phyloP scores from a whole-genome alignment of 2,888 invertebrate species.

The Hipparchia semele region DNA sequence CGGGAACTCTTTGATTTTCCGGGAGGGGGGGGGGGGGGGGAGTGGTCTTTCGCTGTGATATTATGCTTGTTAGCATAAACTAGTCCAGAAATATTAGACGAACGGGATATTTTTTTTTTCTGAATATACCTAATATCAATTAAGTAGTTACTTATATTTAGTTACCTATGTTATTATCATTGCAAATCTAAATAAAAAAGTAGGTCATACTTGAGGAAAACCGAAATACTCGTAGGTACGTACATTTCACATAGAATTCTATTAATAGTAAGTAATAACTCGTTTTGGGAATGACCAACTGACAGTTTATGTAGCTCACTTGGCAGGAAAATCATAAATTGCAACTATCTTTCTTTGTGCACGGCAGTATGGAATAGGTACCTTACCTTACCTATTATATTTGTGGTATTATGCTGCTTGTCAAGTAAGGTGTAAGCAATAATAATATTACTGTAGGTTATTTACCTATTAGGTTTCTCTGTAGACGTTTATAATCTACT shows the following conservation, averaged over 20 bases:
- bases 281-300: constrained; percentile 2
- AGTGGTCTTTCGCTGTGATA: no score
- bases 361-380: not conserved
- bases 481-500: no score
- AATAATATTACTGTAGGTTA: not conserved
- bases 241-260: not conserved
- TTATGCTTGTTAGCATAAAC: no score
- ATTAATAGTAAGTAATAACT: not conserved
- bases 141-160: not conserved
- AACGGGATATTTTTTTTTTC: no score
- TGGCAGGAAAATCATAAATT: not conserved
- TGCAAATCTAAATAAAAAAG: not conserved
- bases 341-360: no score
- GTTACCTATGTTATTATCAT: not conserved
- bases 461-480: not conserved
- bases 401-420: not conserved
- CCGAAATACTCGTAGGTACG: not conserved
- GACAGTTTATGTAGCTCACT: not conserved
- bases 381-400: not conserved
- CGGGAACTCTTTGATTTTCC: no score
- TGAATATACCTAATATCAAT: no score
- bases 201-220: constrained; percentile 13
- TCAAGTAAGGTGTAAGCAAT: no score
- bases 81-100: no score
- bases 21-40: no score